These are phyloP conservation scores for Erebia epiphron DNA, from an alignment of 2,888 invertebrate species.

Conservation along the genomic window DNA sequence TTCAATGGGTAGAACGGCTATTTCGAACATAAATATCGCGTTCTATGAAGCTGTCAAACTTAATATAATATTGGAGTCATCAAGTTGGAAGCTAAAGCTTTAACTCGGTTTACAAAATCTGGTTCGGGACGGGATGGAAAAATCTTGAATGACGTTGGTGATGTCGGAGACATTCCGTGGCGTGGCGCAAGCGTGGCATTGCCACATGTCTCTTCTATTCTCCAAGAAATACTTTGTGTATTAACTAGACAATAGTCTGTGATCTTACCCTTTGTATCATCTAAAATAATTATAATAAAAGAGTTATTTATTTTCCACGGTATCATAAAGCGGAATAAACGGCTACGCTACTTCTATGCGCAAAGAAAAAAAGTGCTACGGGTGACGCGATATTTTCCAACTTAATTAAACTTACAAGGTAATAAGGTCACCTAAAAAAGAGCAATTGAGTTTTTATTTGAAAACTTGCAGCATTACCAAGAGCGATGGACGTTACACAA, in stretches of 20 bases:
- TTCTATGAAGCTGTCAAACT: no score
- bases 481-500: slow-evolving; percentile 25
- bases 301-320: not conserved
- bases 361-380: not conserved
- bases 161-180: not conserved
- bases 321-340: not conserved
- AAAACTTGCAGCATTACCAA: slow-evolving; percentile 32
- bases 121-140: not conserved
- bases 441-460: slow-evolving; percentile 32
- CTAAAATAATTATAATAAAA: not conserved
- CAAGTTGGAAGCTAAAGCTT: no score
- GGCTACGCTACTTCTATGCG: not conserved
- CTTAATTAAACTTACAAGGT: slow-evolving; percentile 32
- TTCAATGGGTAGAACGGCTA: no score
- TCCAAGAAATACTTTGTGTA: no score
- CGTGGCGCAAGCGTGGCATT: no score
- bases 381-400: slow-evolving; percentile 24
- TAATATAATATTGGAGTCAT: no score
- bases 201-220: no score
- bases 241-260: no score
- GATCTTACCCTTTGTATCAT: not conserved
- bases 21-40: no score
- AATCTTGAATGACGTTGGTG: not conserved
- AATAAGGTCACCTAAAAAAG: slow-evolving; percentile 14
- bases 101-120: no score